These are phyloP conservation scores for Cosmia pyralina DNA, from an alignment of 2,888 invertebrate species.

Conservation along the genomic window DNA sequence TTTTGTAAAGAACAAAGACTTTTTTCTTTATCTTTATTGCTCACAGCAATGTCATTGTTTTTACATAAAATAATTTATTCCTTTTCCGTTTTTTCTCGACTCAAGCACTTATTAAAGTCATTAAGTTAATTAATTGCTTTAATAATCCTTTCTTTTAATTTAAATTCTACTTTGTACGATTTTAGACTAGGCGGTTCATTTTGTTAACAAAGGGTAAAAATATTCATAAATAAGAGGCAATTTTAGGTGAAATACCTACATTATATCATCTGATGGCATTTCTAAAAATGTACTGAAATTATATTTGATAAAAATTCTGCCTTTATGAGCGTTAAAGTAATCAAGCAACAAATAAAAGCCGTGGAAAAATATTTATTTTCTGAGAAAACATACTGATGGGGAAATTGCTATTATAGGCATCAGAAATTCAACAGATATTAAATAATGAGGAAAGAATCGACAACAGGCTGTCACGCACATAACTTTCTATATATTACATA, in stretches of 20 bases:
- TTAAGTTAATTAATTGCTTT: conserved; percentile 64
- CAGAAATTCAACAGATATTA: not conserved
- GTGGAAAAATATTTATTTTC: not conserved
- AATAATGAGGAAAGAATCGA: not conserved
- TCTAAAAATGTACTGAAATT: not conserved
- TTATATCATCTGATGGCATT: not conserved
- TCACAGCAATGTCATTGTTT: conserved; percentile 36
- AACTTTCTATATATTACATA: not conserved
- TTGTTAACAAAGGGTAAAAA: conserved; percentile 6
- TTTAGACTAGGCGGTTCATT: conserved; percentile 23
- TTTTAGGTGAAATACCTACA: not conserved
- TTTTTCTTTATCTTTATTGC: conserved; percentile 20
- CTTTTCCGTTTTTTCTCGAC: conserved; percentile 38
- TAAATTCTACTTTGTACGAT: conserved; percentile 34
- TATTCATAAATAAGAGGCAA: not conserved
- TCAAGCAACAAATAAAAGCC: not conserved
- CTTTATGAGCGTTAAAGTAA: not conserved
- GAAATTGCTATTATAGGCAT: conserved; percentile 6
- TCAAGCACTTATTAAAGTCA: conserved; percentile 55
- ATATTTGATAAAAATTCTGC: not conserved
- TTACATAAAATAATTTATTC: conserved; percentile 42
- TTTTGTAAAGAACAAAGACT: conserved; percentile 24
- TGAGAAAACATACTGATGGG: not conserved
- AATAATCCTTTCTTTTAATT: conserved; percentile 54
- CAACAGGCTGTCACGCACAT: conserved; percentile 2